A percentile compares a stretch with the other conserved stretches of the same genome.
These are phyloP conservation scores for Metellina segmentata DNA, from an alignment of 2,888 invertebrate genomes.

Conservation along the genomic window DNA sequence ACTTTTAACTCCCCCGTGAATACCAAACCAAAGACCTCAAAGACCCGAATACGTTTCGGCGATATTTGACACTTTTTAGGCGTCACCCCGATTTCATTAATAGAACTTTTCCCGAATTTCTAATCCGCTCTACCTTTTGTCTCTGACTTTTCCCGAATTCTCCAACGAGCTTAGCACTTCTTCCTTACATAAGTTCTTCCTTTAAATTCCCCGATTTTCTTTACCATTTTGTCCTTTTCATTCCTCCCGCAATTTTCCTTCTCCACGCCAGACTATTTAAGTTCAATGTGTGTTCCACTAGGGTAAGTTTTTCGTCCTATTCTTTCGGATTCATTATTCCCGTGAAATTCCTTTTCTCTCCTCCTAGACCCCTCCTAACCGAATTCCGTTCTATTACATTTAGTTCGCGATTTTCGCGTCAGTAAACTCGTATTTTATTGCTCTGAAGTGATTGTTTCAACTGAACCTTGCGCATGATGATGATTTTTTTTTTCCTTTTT, in stretches of 20 bases:
- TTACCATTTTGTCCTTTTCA: conserved; percentile 46
- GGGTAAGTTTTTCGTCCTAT: conserved; percentile 60
- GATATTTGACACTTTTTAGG: conserved; percentile 43
- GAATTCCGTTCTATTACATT: conserved; percentile 74
- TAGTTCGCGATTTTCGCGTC: conserved; percentile 74
- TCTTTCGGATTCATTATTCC: conserved; percentile 70
- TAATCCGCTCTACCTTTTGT: conserved; percentile 12
- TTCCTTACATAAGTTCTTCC: conserved; percentile 52
- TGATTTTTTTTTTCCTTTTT: conserved; percentile 51
- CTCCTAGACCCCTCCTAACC: conserved; percentile 40
- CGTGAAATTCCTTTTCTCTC: conserved; percentile 58
- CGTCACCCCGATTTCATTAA: conserved; percentile 44
- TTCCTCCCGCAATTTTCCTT: conserved; percentile 55
- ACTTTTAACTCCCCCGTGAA: conserved; percentile 20
- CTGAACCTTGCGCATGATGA: conserved; percentile 65
- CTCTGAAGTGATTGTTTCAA: conserved; percentile 73
- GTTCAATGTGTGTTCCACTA: conserved; percentile 34
- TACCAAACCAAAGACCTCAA: conserved; percentile 19
- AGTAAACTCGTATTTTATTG: conserved; percentile 73
- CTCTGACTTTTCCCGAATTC: conserved; percentile 15
- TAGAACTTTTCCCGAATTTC: conserved; percentile 38
- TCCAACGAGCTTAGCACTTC: conserved; percentile 24
- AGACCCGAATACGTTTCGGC: conserved; percentile 3
- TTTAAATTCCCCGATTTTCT: conserved; percentile 44
- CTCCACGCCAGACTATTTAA: conserved; percentile 59